Evolutionary conservation across 1,140 invertebrate genomes (phyloP), one percentile per base, ranked within the genome.

Genomic region (Drosophila paulistorum): DNA sequence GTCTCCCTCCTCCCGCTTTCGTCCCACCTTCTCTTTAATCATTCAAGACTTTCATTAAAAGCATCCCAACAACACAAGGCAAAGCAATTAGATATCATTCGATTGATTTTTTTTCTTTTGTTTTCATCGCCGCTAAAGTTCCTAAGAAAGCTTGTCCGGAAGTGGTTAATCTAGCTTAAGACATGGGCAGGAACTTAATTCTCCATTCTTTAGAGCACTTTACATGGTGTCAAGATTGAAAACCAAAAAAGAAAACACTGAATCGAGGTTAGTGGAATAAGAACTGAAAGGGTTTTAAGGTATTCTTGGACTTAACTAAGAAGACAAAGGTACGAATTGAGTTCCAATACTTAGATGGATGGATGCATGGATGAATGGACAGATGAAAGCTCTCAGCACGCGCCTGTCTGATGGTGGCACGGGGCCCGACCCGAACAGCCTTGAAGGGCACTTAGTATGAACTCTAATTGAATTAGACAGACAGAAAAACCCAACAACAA

Each of bases 401-500:
- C 20, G 39, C 42, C 48, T 39, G 39, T 30, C 48, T 54, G 17
- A n/a, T 48, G n/a, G 20, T 71, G 74, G 64, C 62, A 9, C 60
- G 62, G 41, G 58, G 7, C 57, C 54, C 51, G 68, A 42, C 7
- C 35, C 30, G 6, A 2, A 41, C 74, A 82, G 70, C 84, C 84
- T 89, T 89, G 84, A 75, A 68, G 68, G 66, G 61, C 77, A 90
- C 80, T 89, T 89, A 89, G 84, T 64, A 84, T 66, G 80, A 51
- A 89, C 84, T 89, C 84, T 89, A 89, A 89, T 89, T 89, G 77
- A 89, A 89, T 89, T 89, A 89, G 83, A 59, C 77, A 66, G 45
- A 71, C 65, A 71, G 76, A 41, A 59, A 54, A 55, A 51, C 30
- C 30, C 30, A 30, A 41, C 42, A 68, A 37, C 63, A 70, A 65